These are phyloP conservation scores for Erebia epiphron DNA, from an alignment of 2,888 invertebrate species.

Conservation along the genomic window DNA sequence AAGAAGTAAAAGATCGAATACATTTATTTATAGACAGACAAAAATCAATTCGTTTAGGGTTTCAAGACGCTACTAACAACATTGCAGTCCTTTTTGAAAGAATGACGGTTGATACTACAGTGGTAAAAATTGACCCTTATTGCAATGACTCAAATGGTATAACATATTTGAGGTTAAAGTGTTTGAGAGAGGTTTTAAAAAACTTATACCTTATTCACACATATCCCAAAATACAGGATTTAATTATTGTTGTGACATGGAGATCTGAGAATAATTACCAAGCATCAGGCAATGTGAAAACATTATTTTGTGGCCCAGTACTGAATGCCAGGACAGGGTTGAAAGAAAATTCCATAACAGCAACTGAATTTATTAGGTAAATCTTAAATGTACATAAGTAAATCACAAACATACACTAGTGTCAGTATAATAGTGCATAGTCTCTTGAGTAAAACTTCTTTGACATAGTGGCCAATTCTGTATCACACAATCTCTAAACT, in stretches of 20 bases:
- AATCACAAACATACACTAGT: no score
- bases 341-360: slow-evolving; percentile 75
- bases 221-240: slow-evolving; percentile 25
- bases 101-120: slow-evolving; percentile 42
- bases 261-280: slow-evolving; percentile 63
- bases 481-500: no score
- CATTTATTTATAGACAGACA: slow-evolving; percentile 80
- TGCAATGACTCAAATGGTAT: slow-evolving; percentile 53
- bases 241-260: slow-evolving; percentile 55
- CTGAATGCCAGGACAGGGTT: slow-evolving; percentile 79
- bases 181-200: slow-evolving; percentile 54
- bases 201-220: slow-evolving; percentile 55
- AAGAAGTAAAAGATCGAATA: slow-evolving; percentile 68
- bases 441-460: no score
- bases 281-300: slow-evolving; percentile 40
- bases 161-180: slow-evolving; percentile 62
- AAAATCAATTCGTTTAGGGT: slow-evolving; percentile 54
- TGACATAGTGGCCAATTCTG: no score
- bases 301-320: slow-evolving; percentile 83
- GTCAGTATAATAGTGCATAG: no score
- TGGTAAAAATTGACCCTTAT: slow-evolving; percentile 54
- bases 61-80: slow-evolving; percentile 53
- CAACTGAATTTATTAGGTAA: slow-evolving; percentile 81
- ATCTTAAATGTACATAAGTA: neutral
- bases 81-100: slow-evolving; percentile 48